phyloP scores from a whole-genome alignment of 2,113 vertebrate species.

The Melanocharis versteri region DNA sequence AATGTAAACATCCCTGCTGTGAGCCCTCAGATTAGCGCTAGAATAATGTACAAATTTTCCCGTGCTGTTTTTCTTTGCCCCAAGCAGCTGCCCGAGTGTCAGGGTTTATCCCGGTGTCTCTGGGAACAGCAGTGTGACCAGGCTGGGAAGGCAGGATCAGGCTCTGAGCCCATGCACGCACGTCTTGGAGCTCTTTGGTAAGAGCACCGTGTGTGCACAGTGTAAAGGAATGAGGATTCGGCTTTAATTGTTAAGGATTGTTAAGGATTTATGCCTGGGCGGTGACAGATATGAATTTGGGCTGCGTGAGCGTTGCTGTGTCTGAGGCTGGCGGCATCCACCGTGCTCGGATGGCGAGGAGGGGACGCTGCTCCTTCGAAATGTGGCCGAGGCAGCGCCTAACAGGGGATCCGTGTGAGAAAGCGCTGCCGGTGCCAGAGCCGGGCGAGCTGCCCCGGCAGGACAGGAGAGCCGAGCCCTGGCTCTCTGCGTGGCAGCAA shows the following conservation, averaged over 20 bases:
- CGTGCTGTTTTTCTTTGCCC: not conserved
- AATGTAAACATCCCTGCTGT: not conserved
- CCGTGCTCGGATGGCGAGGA: accelerated
- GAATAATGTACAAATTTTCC: accelerated
- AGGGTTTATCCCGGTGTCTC: not conserved
- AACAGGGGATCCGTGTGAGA: not conserved
- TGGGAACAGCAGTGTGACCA: accelerated
- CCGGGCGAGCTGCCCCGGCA: not conserved
- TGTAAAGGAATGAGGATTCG: not conserved
- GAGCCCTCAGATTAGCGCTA: not conserved
- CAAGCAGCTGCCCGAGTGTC: accelerated
- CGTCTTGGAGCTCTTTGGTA: not conserved
- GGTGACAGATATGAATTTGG: not conserved
- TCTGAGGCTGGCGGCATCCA: not conserved
- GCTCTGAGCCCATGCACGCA: not conserved
- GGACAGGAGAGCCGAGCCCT: not conserved
- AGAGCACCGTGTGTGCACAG: not conserved
- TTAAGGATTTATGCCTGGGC: not conserved
- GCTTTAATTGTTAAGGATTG: not conserved
- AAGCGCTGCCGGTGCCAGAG: not conserved
- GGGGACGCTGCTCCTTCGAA: not conserved
- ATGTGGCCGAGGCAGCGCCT: not conserved
- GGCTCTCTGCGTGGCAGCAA: not conserved
- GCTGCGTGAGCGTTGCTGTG: not conserved
- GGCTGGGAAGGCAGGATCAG: not conserved